Conservation (phyloP, 2,113 vertebrate genomes). For the Nothoprocta perdicaria region DNA sequence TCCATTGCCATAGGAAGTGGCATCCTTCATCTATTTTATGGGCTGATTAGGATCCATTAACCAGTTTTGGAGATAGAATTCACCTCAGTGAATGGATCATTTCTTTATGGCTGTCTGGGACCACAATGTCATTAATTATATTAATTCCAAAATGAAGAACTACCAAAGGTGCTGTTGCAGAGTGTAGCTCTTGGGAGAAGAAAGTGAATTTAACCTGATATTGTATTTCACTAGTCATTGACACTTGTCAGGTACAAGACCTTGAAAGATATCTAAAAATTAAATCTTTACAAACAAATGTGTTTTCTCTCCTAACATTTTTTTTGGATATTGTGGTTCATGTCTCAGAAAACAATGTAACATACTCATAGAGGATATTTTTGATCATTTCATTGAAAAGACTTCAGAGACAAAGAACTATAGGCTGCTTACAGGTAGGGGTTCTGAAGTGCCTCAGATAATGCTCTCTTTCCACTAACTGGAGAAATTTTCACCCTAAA, state of each 20-base stretch:
- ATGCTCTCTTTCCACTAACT: background rate
- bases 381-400: background rate
- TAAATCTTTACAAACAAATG: background rate
- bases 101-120: background rate
- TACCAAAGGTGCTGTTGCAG: background rate
- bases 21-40: background rate
- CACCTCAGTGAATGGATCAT: conserved; percentile 2
- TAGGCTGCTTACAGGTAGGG: background rate
- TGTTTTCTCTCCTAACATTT: background rate
- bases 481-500: background rate
- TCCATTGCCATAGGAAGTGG: background rate
- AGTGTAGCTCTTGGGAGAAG: background rate
- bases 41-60: background rate
- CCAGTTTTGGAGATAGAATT: conserved; percentile 9
- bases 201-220: background rate
- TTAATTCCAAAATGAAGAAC: background rate
- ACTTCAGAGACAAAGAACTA: background rate
- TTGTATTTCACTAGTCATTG: background rate
- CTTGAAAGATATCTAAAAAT: background rate
- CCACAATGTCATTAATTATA: background rate
- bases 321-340: background rate
- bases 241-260: background rate
- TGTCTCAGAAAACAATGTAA: background rate
- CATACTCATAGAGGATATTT: background rate
- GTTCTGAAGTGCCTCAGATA: background rate